Percentiles rank a stretch among this genome's conserved stretches.
phyloP scores from a whole-genome alignment of 2,113 vertebrate species.

The Atlantisia rogersi region DNA sequence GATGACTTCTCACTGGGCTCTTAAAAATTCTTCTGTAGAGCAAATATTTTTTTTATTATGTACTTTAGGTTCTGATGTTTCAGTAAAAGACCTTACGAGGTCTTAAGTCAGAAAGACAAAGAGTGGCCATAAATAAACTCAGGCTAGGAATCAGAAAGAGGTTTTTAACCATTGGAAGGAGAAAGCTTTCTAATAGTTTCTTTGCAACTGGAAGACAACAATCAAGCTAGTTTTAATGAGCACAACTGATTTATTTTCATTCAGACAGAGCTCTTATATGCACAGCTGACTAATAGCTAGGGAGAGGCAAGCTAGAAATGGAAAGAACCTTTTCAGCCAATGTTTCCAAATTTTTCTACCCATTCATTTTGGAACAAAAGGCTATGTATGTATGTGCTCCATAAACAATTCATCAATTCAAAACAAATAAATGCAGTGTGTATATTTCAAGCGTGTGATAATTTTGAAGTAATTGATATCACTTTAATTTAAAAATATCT shows the following conservation, averaged over 20 bases:
- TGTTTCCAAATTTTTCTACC: conserved; percentile 61
- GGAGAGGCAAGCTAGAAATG: neutral
- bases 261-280: neutral
- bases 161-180: neutral
- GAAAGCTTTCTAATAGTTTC: neutral
- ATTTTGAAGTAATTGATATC: conserved; percentile 35
- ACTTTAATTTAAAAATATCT: conserved; percentile 43
- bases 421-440: conserved; percentile 36
- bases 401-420: conserved; percentile 40
- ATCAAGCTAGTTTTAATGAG: neutral
- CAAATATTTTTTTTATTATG: neutral
- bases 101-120: neutral
- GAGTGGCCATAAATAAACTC: neutral
- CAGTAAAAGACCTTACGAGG: neutral
- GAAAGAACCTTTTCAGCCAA: conserved; percentile 3
- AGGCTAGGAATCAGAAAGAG: neutral
- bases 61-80: neutral
- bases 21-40: neutral
- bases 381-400: conserved; percentile 16
- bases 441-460: neutral
- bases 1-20: neutral
- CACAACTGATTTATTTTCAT: conserved; percentile 15
- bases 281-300: conserved; percentile 53
- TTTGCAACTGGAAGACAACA: conserved; percentile 2
- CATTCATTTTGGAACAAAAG: conserved; percentile 55